phyloP scores from a whole-genome alignment of 2,113 vertebrate genomes.

The Sciurus niger region DNA sequence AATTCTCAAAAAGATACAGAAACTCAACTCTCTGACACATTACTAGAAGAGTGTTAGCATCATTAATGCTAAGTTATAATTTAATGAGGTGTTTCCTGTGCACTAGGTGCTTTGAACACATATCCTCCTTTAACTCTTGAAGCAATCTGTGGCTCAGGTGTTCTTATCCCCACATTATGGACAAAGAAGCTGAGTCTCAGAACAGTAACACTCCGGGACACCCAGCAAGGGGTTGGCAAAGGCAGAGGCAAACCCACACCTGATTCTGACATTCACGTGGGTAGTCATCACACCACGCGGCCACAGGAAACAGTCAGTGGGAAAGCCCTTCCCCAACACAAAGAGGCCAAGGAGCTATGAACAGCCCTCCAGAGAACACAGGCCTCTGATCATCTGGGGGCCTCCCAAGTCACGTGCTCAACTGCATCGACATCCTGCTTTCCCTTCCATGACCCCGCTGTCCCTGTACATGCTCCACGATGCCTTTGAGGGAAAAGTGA shows the following conservation, averaged over 20 bases:
- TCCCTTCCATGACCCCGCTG: rapidly evolving
- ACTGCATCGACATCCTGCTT: rapidly evolving
- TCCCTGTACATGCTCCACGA: neutral
- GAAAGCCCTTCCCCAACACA: neutral
- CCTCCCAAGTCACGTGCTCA: neutral
- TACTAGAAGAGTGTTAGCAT: neutral
- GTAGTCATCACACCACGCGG: too few species aligned
- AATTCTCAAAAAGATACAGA: conserved; percentile 46
- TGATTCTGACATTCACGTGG: neutral
- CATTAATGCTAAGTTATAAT: neutral
- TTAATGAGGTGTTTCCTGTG: neutral
- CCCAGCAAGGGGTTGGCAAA: neutral
- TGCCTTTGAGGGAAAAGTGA: neutral
- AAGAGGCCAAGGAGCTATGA: rapidly evolving
- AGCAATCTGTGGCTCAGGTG: neutral
- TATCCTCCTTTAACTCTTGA: conserved; percentile 25
- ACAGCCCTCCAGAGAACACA: neutral
- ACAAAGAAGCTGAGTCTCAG: neutral
- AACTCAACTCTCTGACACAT: conserved; percentile 7
- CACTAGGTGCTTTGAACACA: neutral
- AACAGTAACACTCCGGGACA: neutral
- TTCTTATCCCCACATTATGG: neutral
- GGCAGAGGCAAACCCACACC: neutral
- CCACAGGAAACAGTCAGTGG: neutral
- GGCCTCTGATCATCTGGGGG: neutral